A percentile compares a stretch with the other conserved stretches of the same genome.
phyloP scores from a whole-genome alignment of 92 coral and sea anemone species.

The Heteractis magnifica region DNA sequence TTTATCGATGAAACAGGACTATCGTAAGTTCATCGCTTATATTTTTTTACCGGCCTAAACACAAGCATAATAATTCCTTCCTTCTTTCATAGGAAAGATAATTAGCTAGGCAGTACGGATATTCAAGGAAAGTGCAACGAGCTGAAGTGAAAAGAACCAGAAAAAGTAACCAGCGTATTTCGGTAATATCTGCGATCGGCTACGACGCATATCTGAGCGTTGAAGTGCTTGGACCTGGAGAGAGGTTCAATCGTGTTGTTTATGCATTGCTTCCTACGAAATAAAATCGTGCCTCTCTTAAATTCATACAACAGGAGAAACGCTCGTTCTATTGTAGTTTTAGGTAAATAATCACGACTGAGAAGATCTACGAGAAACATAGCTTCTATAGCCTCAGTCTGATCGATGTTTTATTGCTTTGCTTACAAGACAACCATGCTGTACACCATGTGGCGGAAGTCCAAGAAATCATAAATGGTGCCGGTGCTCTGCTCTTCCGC shows the following conservation, averaged over 20 bases:
- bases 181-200: too few relatives aligned
- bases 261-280: too few relatives aligned
- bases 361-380: too few relatives aligned
- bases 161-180: slow-evolving; percentile 16
- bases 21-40: slow-evolving; percentile 14
- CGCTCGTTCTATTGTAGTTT: slow-evolving; percentile 7
- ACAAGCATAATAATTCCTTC: background rate
- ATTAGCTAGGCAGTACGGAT: slow-evolving; percentile 1
- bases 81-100: slow-evolving; percentile 28
- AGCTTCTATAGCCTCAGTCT: too few relatives aligned
- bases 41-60: background rate
- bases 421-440: slow-evolving; percentile 22
- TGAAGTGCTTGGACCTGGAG: too few relatives aligned
- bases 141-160: slow-evolving; percentile 36
- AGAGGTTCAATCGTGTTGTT: too few relatives aligned
- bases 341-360: background rate
- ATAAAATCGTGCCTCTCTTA: too few relatives aligned
- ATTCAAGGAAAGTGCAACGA: slow-evolving; percentile 17
- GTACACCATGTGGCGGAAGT: slow-evolving; percentile 46
- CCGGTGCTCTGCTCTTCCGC: slow-evolving; percentile 49
- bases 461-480: slow-evolving; percentile 26
- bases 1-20: slow-evolving; percentile 44
- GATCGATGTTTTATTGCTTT: too few relatives aligned
- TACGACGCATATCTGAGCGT: too few relatives aligned
- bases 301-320: slow-evolving; percentile 26